Percentiles rank a stretch among this genome's conserved stretches.
Evolutionary conservation across 2,797 vertebrate species (phyloP).

Genomic region (Diplodus sargus): DNA sequence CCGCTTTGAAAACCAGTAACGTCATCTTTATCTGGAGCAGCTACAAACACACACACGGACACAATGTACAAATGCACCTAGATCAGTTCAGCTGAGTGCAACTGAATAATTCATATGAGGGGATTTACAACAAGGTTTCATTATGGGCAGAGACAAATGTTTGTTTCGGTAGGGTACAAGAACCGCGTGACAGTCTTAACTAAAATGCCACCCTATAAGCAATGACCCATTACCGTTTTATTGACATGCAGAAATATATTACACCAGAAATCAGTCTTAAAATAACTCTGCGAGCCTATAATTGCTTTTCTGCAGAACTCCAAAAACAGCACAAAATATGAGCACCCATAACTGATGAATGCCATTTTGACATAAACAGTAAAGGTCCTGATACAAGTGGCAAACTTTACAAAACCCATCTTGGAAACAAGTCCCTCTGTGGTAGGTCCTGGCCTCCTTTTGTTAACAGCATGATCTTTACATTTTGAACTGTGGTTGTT

Average conservation of each 20-base stretch:
- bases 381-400: slow-evolving; percentile 15
- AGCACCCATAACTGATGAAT: slow-evolving; percentile 27
- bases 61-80: slow-evolving; percentile 58
- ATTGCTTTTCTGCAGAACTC: slow-evolving; percentile 39
- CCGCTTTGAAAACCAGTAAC: slow-evolving; percentile 61
- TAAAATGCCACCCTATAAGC: slow-evolving; percentile 54
- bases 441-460: neutral
- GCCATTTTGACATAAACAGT: slow-evolving; percentile 4
- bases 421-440: neutral
- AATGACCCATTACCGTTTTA: slow-evolving; percentile 58
- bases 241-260: slow-evolving; percentile 55
- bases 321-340: slow-evolving; percentile 6
- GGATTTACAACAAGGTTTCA: slow-evolving; percentile 63
- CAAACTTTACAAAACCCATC: slow-evolving; percentile 12
- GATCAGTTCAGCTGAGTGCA: slow-evolving; percentile 68
- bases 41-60: slow-evolving; percentile 50
- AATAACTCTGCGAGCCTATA: slow-evolving; percentile 41
- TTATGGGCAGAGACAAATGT: slow-evolving; percentile 56
- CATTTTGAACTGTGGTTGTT: neutral
- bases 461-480: slow-evolving; percentile 2
- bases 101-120: slow-evolving; percentile 74
- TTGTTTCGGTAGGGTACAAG: slow-evolving; percentile 45
- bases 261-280: slow-evolving; percentile 41
- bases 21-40: slow-evolving; percentile 63
- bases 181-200: slow-evolving; percentile 33